phyloP scores from a whole-genome alignment of 2,797 vertebrate species.

The Acipenser oxyrinchus region DNA sequence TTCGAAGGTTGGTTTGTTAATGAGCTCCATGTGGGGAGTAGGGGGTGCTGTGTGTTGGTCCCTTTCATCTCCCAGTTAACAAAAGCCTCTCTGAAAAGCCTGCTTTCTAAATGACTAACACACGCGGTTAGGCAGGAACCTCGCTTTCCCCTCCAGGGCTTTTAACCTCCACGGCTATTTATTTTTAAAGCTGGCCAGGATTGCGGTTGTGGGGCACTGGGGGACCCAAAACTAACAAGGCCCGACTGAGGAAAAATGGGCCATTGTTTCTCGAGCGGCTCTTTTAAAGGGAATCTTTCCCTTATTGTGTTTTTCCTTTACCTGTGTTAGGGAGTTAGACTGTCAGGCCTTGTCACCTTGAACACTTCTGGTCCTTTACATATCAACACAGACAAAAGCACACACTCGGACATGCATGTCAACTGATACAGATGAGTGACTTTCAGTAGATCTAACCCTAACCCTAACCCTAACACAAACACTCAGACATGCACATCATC shows the following conservation, averaged over 20 bases:
- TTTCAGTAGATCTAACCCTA: no score
- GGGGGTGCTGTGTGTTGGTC: conserved; percentile 21
- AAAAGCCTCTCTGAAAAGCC: conserved; percentile 8
- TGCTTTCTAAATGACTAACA: conserved; percentile 18
- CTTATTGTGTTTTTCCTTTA: conserved; percentile 11
- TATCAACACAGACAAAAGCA: no score
- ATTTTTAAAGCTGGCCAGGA: conserved; percentile 38
- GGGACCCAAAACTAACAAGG: conserved; percentile 48
- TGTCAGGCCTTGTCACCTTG: no score
- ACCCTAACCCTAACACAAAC: no score
- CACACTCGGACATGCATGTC: no score
- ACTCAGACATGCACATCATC: no score
- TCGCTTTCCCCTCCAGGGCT: neutral
- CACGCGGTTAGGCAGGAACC: conserved; percentile 6
- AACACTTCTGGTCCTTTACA: no score
- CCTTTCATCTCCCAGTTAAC: conserved; percentile 31
- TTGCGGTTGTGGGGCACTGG: conserved; percentile 19
- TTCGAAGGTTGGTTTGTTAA: conserved; percentile 54
- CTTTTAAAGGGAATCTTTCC: conserved; percentile 9
- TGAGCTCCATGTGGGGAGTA: conserved; percentile 65
- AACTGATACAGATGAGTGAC: no score
- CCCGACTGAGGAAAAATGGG: conserved; percentile 21
- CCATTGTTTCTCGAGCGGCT: conserved; percentile 12
- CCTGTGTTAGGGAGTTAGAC: no score
- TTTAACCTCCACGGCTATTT: conserved; percentile 39